Base-by-base conservation (phyloP, 2,797 vertebrate species). In the Enoplosus armatus region DNA sequence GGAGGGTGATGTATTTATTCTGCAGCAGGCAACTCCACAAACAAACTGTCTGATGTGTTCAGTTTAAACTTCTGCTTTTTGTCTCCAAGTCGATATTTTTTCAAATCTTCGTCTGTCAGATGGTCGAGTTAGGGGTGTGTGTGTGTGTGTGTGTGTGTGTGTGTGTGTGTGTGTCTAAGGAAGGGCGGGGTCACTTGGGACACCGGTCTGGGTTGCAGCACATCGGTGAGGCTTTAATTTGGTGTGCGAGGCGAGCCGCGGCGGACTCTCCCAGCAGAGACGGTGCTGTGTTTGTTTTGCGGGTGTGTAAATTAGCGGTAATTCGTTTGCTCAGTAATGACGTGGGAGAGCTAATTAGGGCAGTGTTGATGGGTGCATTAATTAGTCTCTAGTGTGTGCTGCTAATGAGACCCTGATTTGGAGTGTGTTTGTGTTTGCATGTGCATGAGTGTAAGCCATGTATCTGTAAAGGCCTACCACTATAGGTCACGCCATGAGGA, bases 251-350 rank as follows among this genome's bases (percentile, higher is more conserved):
- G 54, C 72, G 72, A 87, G 89, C 77, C 47, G 65, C 79, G 48
- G 84, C 41, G 71, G 89, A 80, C 89, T 89, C 88, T 93, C 93
- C 94, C 94, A 84, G 88, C 80, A 92, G 94, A 94, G 86, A 85
- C 51, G 75, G 82, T 66, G 89, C 86, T 90, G 92, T 95, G 94
- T 95, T 95, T 96, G 94, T 95, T 95, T 96, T 94, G 94, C 90
- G 93, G 93, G 88, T 92, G 92, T 94, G 92, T 94, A 92, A 94
- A 95, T 95, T 94, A 94, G 91, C 88, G 64, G 88, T 95, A 95
- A 95, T 95, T 95, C 90, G 93, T 95, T 95, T 95, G 93, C 95
- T 95, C 91, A 91, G 93, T 95, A 95, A 95, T 95, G 94, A 95
- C 93, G 94, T 93, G 93, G 93, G 92, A 94, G 93, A 93, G 92